A percentile compares a stretch with the other conserved stretches of the same genome.
These are phyloP conservation scores for Opisthocomus hoazin DNA, from an alignment of 2,113 vertebrate genomes.

Conservation along the genomic window DNA sequence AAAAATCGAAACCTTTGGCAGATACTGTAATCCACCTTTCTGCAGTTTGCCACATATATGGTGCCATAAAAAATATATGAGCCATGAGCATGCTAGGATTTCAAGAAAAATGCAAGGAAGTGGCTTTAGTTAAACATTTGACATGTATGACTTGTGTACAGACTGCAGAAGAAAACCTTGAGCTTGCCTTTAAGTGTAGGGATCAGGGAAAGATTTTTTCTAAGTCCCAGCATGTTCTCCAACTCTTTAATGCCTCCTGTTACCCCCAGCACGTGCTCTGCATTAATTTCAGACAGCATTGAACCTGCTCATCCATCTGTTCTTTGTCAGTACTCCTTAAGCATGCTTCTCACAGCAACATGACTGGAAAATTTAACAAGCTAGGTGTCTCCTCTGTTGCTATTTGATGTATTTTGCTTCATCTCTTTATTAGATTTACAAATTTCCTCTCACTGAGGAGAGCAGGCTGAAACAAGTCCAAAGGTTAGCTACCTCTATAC, in stretches of 20 bases:
- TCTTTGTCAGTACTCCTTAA: conserved; percentile 7
- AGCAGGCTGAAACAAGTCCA: background rate
- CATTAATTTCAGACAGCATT: conserved; percentile 14
- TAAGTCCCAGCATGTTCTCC: background rate
- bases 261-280: background rate
- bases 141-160: background rate
- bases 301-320: background rate
- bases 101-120: background rate
- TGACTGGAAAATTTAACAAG: conserved; percentile 7
- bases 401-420: background rate
- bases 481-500: background rate
- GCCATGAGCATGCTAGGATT: background rate
- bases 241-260: background rate
- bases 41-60: background rate
- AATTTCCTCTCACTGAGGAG: background rate
- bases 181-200: background rate
- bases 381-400: background rate
- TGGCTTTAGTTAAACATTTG: conserved; percentile 1
- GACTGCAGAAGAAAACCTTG: background rate
- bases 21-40: background rate
- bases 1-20: background rate
- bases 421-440: background rate
- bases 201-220: conserved; percentile 26
- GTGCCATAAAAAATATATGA: background rate
- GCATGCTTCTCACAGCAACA: background rate